Base-by-base conservation (phyloP, 64 coral and sea anemone species). In the Montipora capricornis region DNA sequence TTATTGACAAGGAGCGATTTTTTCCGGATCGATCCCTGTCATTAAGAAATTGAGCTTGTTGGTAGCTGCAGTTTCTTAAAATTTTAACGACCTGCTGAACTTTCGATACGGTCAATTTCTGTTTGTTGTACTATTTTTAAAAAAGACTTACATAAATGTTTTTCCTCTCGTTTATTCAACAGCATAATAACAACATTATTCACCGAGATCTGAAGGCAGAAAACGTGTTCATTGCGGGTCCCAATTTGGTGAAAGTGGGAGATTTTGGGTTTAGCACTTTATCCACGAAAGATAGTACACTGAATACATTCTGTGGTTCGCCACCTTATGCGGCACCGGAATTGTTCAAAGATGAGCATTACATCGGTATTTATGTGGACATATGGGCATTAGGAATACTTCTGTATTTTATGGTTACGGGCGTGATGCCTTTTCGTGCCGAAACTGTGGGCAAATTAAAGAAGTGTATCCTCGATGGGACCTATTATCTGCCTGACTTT, bases 251-350 rank as follows among this genome's bases (percentile, higher is more conserved):
- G 15, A 99, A 99, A 90, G 95, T 99, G 94, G 98, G 98, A 16
- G 98, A 99, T 82, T 99, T 99, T 69, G 98, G 98, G 37, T 99
- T 99, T 77, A 99, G 98, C 64, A 99, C 98, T 4, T 89, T 92
- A 16, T 88, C 98, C 4, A 73, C 92, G 3, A 90, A 94, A 55
- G 93, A 95, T 19, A 68, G 90, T 62, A 91, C 98, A 24, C 45
- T 99, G 67, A 96, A 96, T 82, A 99, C 98, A 19, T 99, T 99
- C 49, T 99, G 98, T 92, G 98, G 98, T 7, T 99, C 98, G 14
- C 98, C 98, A 4, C 98, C 98, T 5, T 99, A 99, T 46, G 98
- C 98, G 11, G 98, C 98, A 5, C 98, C 98, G 20, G 98, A 99
- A 90, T 93, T 99, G 2, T 99, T 99, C 87, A 94, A 95, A 91